Evolutionary conservation across 2,797 vertebrate species (phyloP).

Genomic region (Natrix natrix): DNA sequence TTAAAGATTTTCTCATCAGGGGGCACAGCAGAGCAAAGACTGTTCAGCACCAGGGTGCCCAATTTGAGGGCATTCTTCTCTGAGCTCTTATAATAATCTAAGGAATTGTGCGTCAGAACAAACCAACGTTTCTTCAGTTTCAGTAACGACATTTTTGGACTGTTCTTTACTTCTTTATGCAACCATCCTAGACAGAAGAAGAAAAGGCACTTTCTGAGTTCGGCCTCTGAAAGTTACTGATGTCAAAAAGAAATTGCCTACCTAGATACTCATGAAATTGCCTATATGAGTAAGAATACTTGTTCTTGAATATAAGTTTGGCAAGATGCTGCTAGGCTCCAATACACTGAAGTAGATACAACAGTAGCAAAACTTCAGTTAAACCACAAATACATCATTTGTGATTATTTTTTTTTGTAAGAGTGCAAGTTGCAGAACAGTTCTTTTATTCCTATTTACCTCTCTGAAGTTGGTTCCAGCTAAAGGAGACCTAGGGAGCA

Average conservation of each 20-base stretch:
- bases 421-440: not conserved
- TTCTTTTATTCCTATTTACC: not conserved
- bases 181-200: slow-evolving; percentile 83
- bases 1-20: slow-evolving; percentile 93
- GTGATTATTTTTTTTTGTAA: not conserved
- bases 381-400: not conserved
- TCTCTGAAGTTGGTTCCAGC: not conserved
- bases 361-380: not conserved
- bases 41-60: slow-evolving; percentile 92
- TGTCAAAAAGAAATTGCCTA: not conserved
- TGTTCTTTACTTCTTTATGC: slow-evolving; percentile 93
- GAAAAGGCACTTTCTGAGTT: slow-evolving; percentile 18
- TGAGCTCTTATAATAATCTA: slow-evolving; percentile 97
- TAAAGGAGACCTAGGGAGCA: not conserved
- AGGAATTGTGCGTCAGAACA: slow-evolving; percentile 93
- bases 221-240: not conserved
- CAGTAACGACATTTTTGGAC: slow-evolving; percentile 79
- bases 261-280: not conserved
- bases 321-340: not conserved
- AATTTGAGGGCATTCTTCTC: slow-evolving; percentile 89
- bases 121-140: slow-evolving; percentile 98
- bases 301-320: not conserved
- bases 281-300: not conserved
- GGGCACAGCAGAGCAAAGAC: slow-evolving; percentile 90
- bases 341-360: not conserved